Conservation (phyloP, 37 sponge, comb jelly and placozoan species). For the Theonella swinhoei region DNA sequence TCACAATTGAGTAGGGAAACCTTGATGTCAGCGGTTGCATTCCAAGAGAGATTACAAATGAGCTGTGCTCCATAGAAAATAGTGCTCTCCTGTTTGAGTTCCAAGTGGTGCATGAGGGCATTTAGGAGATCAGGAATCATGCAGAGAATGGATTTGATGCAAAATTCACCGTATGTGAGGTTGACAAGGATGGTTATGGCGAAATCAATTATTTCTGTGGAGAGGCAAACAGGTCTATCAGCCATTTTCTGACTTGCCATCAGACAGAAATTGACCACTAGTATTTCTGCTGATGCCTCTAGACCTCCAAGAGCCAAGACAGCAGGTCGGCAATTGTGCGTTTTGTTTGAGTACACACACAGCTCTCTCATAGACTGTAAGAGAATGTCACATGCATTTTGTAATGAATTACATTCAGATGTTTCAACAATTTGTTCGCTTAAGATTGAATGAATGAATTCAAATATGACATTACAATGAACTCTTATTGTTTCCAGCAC, state of each 20-base stretch:
- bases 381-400: slow-evolving; percentile 43
- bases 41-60: slow-evolving; percentile 90
- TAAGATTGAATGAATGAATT: slow-evolving; percentile 32
- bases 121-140: slow-evolving; percentile 67
- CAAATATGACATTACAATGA: slow-evolving; percentile 67
- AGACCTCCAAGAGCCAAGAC: slow-evolving; percentile 77
- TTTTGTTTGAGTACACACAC: slow-evolving; percentile 69
- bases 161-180: slow-evolving; percentile 81
- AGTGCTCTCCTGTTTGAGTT: slow-evolving; percentile 59
- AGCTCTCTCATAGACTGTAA: slow-evolving; percentile 63
- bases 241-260: slow-evolving; percentile 12
- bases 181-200: slow-evolving; percentile 81
- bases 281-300: slow-evolving; percentile 75
- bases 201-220: slow-evolving; percentile 48
- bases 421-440: slow-evolving; percentile 12
- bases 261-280: slow-evolving; percentile 66
- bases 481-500: slow-evolving; percentile 59
- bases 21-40: slow-evolving; percentile 71
- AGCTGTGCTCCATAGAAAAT: slow-evolving; percentile 75
- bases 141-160: slow-evolving; percentile 81
- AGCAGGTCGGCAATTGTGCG: slow-evolving; percentile 76
- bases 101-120: slow-evolving; percentile 69
- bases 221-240: slow-evolving; percentile 56
- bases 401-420: slow-evolving; percentile 11
- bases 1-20: slow-evolving; percentile 58